Base-by-base conservation (phyloP, 2,113 vertebrate species). In the Crypturellus undulatus region DNA sequence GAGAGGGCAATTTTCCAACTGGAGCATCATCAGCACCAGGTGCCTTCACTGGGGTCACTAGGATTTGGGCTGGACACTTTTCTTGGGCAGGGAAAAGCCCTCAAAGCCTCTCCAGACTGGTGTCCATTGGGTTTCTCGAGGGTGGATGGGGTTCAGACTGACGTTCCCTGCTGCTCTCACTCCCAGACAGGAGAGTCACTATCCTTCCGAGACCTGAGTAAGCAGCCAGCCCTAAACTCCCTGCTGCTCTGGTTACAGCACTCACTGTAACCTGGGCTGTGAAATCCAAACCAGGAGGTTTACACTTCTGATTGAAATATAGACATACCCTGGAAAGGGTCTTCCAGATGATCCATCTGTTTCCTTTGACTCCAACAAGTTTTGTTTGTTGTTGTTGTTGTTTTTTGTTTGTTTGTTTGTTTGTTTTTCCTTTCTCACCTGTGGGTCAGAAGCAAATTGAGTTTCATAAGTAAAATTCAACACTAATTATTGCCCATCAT, bases 141-240 rank as follows among this genome's bases (percentile, higher is more conserved):
- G 9, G 38, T 38, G 38, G 38, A 38, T 38, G 38, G 38, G 38
- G 85, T 90, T 95, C 92, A 94, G 45, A 38, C 64, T 68, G 88
- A 88, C 64, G 38, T 93, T 95, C 32, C 32, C 75, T 0, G 6
- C 51, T 52, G 64, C 20, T 32, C 45, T 64, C 63, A 56, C 69
- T 86, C 72, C 60, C 69, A 88, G 79, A 93, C 40, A 18, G 43
- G 1, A 38, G 3, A 79, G 52, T 79, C 92, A 96, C 62, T 86
- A 96, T 81, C 58, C 52, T 81, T 47, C 42, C 78, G 58, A 70
- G 47, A 40, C 45, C 51, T 52, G 56, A 43, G 69, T 67, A 43
- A 79, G 60, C 64, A 63, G 73, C 73, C 73, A 89, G 52, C 68
- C 36, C 90, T 51, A 28, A 38, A 38, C 38, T 86, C 64, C 1